Evolutionary conservation across 2,888 invertebrate species (phyloP).

Genomic region (Acanthosepion esculentum): DNA sequence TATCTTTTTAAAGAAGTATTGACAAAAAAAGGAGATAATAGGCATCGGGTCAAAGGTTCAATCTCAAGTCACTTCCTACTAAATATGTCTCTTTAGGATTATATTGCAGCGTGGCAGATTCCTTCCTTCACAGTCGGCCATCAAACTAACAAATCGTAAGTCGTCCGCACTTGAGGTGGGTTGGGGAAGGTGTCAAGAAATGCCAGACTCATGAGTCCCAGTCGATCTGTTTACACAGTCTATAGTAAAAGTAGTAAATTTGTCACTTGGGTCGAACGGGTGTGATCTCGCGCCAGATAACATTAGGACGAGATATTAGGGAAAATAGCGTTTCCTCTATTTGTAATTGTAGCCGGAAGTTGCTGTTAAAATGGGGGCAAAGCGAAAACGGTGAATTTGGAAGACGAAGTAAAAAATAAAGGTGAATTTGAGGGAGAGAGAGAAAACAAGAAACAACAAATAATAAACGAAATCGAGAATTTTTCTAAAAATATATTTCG

Average conservation of each 20-base stretch:
- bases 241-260: constrained; percentile 15
- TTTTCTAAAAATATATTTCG: too few relatives aligned
- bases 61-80: not conserved
- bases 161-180: not conserved
- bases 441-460: too few relatives aligned
- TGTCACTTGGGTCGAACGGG: constrained; percentile 3
- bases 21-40: not conserved
- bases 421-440: too few relatives aligned
- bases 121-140: not conserved
- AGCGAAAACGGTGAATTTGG: too few relatives aligned
- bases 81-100: not conserved
- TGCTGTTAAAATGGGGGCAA: not conserved
- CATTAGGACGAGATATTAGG: not conserved
- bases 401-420: too few relatives aligned
- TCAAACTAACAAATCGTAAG: not conserved
- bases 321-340: not conserved
- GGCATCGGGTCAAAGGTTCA: not conserved
- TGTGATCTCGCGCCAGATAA: not conserved
- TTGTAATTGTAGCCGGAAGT: not conserved
- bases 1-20: not conserved
- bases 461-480: too few relatives aligned
- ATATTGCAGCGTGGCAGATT: not conserved
- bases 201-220: not conserved
- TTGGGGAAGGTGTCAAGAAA: not conserved
- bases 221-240: not conserved